Conservation (phyloP, 2,113 vertebrate species). For the Poicephalus meyeri region DNA sequence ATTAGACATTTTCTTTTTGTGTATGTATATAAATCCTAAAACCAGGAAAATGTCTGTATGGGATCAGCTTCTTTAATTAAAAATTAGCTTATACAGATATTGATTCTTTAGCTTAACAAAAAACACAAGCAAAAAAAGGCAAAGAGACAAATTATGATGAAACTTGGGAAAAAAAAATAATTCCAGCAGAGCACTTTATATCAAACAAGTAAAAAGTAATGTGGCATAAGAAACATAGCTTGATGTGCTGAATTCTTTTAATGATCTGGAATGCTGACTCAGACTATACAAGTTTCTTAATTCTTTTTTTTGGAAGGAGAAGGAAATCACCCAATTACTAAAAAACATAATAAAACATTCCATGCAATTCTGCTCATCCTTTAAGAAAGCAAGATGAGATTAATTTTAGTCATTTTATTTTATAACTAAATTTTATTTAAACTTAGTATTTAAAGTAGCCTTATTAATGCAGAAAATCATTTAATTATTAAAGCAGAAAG, state of each 20-base stretch:
- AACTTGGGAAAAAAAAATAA: neutral
- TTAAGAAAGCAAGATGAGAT: neutral
- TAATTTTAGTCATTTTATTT: neutral
- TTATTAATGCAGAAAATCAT: neutral
- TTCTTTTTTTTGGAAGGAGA: neutral
- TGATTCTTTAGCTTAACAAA: conserved; percentile 10
- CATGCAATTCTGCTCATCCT: neutral
- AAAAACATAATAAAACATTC: neutral
- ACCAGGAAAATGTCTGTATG: neutral
- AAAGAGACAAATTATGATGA: neutral
- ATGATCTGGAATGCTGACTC: neutral
- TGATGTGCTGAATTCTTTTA: neutral
- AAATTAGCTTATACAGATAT: neutral
- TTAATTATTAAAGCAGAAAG: neutral
- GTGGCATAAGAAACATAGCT: neutral
- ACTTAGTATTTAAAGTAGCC: neutral
- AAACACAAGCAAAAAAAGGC: neutral
- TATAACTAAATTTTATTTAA: neutral
- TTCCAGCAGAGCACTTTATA: neutral
- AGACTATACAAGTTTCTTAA: neutral
- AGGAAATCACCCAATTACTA: neutral
- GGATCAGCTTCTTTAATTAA: conserved; percentile 20
- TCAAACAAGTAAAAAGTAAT: neutral
- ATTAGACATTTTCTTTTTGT: neutral
- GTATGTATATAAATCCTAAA: neutral